A percentile compares a stretch with the other conserved stretches of the same genome.
phyloP scores from a whole-genome alignment of 1,140 invertebrate genomes.

The Heterodera carotae region DNA sequence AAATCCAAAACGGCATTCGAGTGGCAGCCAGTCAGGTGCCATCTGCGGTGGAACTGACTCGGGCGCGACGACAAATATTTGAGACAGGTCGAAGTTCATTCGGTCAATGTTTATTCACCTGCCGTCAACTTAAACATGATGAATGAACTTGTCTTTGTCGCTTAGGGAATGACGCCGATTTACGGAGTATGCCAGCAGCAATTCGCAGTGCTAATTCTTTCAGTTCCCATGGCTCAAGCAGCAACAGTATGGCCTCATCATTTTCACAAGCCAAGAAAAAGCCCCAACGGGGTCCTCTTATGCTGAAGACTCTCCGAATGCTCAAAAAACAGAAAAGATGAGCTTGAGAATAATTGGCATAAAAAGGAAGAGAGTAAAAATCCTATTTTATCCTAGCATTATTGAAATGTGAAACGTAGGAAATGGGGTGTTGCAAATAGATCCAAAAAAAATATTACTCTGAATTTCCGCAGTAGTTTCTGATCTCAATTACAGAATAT shows the following conservation, averaged over 20 bases:
- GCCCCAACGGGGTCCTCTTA: conserved; percentile 24
- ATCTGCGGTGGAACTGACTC: conserved; percentile 25
- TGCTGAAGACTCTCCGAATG: conserved; percentile 28
- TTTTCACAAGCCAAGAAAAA: conserved; percentile 12
- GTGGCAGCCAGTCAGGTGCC: conserved; percentile 18
- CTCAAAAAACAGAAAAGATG: conserved; percentile 26
- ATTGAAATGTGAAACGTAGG: too few relatives aligned
- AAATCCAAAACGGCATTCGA: conserved; percentile 19
- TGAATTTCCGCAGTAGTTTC: too few relatives aligned
- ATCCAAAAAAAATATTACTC: too few relatives aligned
- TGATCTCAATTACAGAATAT: too few relatives aligned
- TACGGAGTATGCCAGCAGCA: conserved; percentile 24
- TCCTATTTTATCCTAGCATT: neutral
- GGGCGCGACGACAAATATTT: conserved; percentile 28
- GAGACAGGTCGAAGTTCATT: conserved; percentile 13
- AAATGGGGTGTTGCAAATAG: too few relatives aligned
- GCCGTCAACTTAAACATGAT: neutral
- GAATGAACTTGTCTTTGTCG: neutral
- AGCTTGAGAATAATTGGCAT: too few relatives aligned
- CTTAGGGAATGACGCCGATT: conserved; percentile 27
- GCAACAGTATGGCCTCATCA: neutral
- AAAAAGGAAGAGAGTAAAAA: too few relatives aligned
- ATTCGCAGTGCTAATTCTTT: conserved; percentile 21
- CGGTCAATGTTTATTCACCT: neutral
- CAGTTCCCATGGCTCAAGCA: neutral